Evolutionary conservation across 2,888 invertebrate species (phyloP), one percentile per base, ranked within the genome.

Genomic region (Drosophila gaucha): DNA sequence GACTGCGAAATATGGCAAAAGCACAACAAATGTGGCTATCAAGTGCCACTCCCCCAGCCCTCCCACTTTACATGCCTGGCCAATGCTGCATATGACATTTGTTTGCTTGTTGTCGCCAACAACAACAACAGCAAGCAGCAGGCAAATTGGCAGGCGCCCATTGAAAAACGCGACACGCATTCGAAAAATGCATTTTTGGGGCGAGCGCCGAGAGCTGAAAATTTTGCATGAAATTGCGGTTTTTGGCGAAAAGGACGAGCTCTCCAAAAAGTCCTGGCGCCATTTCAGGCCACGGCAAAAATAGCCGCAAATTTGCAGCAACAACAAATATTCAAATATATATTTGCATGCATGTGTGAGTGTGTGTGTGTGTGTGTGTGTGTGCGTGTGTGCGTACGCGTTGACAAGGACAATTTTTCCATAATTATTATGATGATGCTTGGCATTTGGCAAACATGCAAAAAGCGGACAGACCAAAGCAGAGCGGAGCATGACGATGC

Each of bases 381-480:
- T 33, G 58, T 41, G 46, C 55, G 43, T 28, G 44, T 28, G 28
- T 31, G 39, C 47, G 46, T 60, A 58, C 51, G 55, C 59, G 74
- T 73, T 70, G 84, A 86, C 87, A 86, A 65, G 82, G 74, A 84
- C 89, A 63, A 77, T 88, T 84, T 84, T 84, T 84, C 82, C 84
- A 84, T 88, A 88, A 84, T 84, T 88, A 84, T 87, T 84, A 88
- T 84, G 89, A 84, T 88, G 84, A 88, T 84, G 84, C 89, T 88
- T 67, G 86, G 86, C 82, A 76, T 86, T 86, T 79, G 86, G 69
- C 89, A 84, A 86, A 88, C 89, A 88, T 71, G 80, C 77, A 63
- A 72, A 60, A 47, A 56, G 55, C 36, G 30, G n/a, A 18, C 20
- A 18, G 22, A 60, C 46, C 46, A 22, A 35, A 35, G 20, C 33